Percentiles rank a stretch among this genome's conserved stretches.
These are phyloP conservation scores for Anomalospiza imberbis DNA, from an alignment of 2,797 vertebrate genomes.

Conservation along the genomic window DNA sequence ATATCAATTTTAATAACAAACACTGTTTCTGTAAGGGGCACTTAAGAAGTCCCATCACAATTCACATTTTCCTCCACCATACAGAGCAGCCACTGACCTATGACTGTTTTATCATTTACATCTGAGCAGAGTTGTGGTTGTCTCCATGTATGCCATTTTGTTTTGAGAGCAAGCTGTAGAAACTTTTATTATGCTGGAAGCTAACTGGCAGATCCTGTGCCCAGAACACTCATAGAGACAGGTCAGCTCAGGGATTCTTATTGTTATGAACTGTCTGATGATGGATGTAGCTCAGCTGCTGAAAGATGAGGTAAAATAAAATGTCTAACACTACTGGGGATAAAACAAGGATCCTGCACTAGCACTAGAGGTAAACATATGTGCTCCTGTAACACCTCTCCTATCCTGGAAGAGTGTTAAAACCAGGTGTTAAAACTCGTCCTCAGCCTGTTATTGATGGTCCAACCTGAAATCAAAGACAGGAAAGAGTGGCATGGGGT, in stretches of 20 bases:
- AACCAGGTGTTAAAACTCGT: not conserved
- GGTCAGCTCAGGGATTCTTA: not conserved
- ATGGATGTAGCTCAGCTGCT: not conserved
- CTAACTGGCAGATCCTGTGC: not conserved
- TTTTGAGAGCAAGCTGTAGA: not conserved
- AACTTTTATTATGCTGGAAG: not conserved
- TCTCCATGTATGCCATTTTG: not conserved
- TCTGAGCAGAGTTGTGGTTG: not conserved
- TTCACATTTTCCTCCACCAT: not conserved
- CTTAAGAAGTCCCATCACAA: not conserved
- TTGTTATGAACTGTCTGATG: not conserved
- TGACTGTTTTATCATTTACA: fast-evolving
- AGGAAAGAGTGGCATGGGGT: fast-evolving
- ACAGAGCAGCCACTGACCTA: not conserved
- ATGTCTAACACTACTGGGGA: not conserved
- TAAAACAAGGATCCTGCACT: not conserved
- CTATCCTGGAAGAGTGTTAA: not conserved
- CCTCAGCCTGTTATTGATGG: not conserved
- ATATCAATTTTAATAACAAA: not conserved
- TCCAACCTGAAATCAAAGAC: not conserved
- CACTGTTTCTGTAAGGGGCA: not conserved
- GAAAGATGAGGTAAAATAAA: not conserved
- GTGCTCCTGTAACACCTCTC: not conserved
- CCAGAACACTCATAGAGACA: not conserved
- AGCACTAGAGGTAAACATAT: not conserved